These are phyloP conservation scores for Pomatorhinus ruficollis DNA, from an alignment of 2,113 vertebrate species.

Conservation along the genomic window DNA sequence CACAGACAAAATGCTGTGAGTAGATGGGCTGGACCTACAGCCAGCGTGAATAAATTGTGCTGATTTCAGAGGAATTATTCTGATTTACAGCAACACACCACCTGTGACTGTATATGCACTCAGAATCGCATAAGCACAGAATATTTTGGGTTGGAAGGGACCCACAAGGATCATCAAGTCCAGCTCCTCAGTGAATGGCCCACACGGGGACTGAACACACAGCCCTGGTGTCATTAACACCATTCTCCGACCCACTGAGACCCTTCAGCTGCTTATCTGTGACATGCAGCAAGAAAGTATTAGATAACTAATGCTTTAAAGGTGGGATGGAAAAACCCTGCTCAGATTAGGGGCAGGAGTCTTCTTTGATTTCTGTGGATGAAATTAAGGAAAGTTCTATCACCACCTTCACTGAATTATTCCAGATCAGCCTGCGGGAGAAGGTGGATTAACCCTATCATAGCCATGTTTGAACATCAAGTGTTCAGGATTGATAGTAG, in stretches of 20 bases:
- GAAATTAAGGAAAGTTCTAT: not conserved
- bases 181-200: not conserved
- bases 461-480: not conserved
- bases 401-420: not conserved
- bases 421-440: not conserved
- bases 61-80: not conserved
- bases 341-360: not conserved
- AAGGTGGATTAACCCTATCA: not conserved
- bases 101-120: not conserved
- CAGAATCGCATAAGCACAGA: not conserved
- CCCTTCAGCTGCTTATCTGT: not conserved
- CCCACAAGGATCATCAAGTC: not conserved
- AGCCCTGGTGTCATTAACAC: constrained; percentile 62
- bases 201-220: constrained; percentile 44
- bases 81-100: not conserved
- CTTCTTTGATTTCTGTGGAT: not conserved
- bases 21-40: not conserved
- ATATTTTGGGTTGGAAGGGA: not conserved
- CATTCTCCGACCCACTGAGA: constrained; percentile 56
- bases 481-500: not conserved
- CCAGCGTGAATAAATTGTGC: not conserved
- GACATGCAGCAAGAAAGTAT: not conserved
- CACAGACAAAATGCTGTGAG: not conserved
- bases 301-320: not conserved
- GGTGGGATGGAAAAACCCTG: not conserved